Percentiles rank a stretch among this genome's conserved stretches.
Conservation (phyloP, 2,797 vertebrate species). For the Peromyscus nudipes region DNA sequence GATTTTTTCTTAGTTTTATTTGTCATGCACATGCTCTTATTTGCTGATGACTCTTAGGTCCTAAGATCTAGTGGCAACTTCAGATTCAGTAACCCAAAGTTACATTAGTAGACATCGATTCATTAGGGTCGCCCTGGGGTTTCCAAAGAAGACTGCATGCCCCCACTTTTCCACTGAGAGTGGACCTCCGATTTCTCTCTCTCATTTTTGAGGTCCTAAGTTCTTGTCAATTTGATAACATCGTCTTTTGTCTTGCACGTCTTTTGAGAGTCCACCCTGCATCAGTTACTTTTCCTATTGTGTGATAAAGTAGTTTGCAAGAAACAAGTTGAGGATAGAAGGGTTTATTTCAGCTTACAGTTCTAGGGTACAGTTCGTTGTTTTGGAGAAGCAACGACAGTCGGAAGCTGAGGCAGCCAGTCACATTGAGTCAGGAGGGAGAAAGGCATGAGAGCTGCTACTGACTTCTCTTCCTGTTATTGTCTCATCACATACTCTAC, state of each 20-base stretch:
- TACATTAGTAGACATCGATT: background rate
- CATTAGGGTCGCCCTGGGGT: background rate
- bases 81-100: background rate
- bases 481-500: too few species aligned
- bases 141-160: background rate
- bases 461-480: background rate
- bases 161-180: background rate
- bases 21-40: background rate
- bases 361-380: background rate
- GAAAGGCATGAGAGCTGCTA: too few species aligned
- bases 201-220: background rate
- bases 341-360: background rate
- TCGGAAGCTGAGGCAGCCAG: background rate
- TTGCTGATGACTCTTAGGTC: conserved; percentile 4
- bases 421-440: background rate
- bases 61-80: background rate
- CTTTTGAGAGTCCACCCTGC: background rate
- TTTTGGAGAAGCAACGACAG: background rate
- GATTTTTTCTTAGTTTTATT: background rate
- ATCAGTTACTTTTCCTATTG: background rate
- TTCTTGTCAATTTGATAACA: background rate
- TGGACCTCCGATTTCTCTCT: background rate
- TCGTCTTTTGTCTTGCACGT: background rate
- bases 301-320: background rate
- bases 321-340: background rate